Evolutionary conservation across 2,113 vertebrate species (phyloP).

Genomic region (Upupa epops): DNA sequence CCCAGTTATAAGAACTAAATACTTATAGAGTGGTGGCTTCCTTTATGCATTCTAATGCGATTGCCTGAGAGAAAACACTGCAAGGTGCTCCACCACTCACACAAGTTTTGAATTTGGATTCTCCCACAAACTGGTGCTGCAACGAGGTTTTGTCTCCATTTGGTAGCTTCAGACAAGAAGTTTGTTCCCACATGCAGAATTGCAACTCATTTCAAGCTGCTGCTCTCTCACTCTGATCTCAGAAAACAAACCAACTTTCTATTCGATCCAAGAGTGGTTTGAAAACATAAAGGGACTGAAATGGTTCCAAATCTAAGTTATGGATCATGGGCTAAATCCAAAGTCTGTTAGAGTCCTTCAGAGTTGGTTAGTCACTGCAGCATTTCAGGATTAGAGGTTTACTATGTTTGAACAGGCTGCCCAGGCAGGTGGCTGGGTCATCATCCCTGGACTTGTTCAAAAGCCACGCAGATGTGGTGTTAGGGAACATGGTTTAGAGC

Average conservation of each 20-base stretch:
- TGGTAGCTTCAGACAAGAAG: neutral
- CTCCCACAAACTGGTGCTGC: neutral
- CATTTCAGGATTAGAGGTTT: neutral
- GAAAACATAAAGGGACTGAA: neutral
- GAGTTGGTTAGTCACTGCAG: neutral
- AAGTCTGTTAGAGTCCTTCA: neutral
- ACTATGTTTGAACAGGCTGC: too few species aligned
- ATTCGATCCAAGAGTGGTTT: neutral
- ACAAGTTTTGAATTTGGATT: neutral
- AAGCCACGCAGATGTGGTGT: too few species aligned
- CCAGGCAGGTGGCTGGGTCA: too few species aligned
- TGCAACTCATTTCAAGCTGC: neutral
- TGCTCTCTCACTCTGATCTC: neutral
- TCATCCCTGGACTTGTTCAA: too few species aligned
- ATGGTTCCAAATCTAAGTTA: neutral
- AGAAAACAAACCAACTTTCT: neutral
- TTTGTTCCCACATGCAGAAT: neutral
- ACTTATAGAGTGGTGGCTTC: conserved; percentile 63
- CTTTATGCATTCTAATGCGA: conserved; percentile 45
- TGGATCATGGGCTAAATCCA: neutral
- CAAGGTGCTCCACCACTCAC: neutral
- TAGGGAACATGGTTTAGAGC: too few species aligned
- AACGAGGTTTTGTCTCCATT: neutral
- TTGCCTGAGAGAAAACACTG: conserved; percentile 32
- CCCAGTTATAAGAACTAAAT: conserved; percentile 67